Base-by-base conservation (phyloP, 2,888 invertebrate species). In the Diaphora mendica region DNA sequence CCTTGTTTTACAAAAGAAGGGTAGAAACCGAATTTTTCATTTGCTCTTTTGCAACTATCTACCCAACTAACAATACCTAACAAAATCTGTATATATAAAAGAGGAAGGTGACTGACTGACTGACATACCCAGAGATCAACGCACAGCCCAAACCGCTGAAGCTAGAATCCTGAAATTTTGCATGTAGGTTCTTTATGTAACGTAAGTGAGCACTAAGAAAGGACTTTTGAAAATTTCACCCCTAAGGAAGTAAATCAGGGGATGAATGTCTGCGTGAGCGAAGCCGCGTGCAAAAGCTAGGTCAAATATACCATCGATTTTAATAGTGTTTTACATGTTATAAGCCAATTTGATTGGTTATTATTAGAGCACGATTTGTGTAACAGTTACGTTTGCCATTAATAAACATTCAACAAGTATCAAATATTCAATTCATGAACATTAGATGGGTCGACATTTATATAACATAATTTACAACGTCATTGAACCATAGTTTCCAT, bases 401-500 rank as follows among this genome's bases (percentile, higher is more conserved):
- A 20, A 67, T 44, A 48, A 26, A 67, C 44, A 67, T 30, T 67
- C 26, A 67, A 62, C 62, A 30, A 62, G 59, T 62, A 62, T 30
- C 44, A 23, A 48, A 33, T 67, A 33, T 67, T 67, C 48, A 67
- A 67, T 23, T 48, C 33, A 35, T 26, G 9, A 69, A 26, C 35
- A 48, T 26, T 65, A 51, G 30, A 33, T 48, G 64, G 30, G 74
- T 75, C 75, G 72, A 72, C 69, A 81, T 72, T 72, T 70, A 70
- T 68, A 74, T 55, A 73, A 68, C 35, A 30, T 44, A 72, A 76
- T 77, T 77, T 74, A 76, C 64, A 75, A 66, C 26, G 59, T 65
- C 62, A 23, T 33, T 68, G 72, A 74, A 62, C 48, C 62, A 64
- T 35, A 48, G 66, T 48, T 51, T 55, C 59, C 20, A 51, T 69